Conservation (phyloP, 2,888 invertebrate genomes). For the Watsonalla binaria region DNA sequence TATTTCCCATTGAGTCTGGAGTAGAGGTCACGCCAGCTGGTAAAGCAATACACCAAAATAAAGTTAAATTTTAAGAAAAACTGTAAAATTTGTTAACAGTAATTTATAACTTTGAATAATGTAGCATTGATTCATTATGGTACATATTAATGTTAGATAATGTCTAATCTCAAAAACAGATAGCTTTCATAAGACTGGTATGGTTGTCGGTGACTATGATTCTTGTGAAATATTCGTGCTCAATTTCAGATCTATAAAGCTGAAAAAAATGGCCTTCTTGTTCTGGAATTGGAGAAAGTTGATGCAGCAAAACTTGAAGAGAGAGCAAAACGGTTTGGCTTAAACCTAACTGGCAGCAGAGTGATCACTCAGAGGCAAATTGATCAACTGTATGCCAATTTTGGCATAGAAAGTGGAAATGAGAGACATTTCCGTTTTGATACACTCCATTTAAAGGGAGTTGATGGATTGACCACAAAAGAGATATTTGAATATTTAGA, state of each 20-base stretch:
- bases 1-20: neutral
- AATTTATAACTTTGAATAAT: too few relatives aligned
- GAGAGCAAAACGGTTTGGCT: constrained; percentile 66
- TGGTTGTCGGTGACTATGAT: constrained; percentile 2
- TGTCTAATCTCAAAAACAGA: too few relatives aligned
- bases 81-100: too few relatives aligned
- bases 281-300: constrained; percentile 58
- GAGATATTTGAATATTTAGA: constrained; percentile 89
- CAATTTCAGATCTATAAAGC: constrained; percentile 50
- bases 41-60: too few relatives aligned
- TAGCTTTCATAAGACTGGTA: neutral
- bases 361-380: constrained; percentile 68
- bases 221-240: constrained; percentile 9
- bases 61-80: too few relatives aligned
- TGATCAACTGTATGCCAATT: constrained; percentile 64
- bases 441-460: constrained; percentile 86
- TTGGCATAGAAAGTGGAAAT: constrained; percentile 72
- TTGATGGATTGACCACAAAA: constrained; percentile 85
- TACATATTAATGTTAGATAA: too few relatives aligned
- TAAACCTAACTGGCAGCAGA: constrained; percentile 61
- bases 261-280: constrained; percentile 49
- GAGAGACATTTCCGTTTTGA: constrained; percentile 84
- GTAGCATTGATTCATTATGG: too few relatives aligned
- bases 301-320: constrained; percentile 67
- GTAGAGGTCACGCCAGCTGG: too few relatives aligned